Percentiles rank a stretch among this genome's conserved stretches.
These are phyloP conservation scores for Dioctria rufipes DNA, from an alignment of 2,888 invertebrate species.

Conservation along the genomic window DNA sequence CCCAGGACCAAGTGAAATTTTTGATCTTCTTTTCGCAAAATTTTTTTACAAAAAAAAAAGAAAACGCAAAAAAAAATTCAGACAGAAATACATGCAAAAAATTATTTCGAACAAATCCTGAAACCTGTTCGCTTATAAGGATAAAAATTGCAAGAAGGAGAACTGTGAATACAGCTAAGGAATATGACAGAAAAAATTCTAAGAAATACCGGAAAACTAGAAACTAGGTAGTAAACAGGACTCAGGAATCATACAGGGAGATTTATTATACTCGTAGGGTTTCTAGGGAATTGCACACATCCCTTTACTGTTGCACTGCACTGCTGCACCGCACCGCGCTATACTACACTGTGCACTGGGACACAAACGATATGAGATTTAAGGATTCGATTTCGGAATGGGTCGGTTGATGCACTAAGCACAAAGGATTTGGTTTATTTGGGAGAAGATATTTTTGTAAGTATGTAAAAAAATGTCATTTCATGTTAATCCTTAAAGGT, in stretches of 20 bases:
- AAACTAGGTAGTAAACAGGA: conserved; percentile 45
- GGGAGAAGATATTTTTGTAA: conserved; percentile 4
- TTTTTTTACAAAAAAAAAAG: not conserved
- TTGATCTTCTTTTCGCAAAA: conserved; percentile 46
- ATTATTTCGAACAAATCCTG: conserved; percentile 37
- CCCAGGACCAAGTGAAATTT: conserved; percentile 23
- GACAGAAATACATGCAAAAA: not conserved
- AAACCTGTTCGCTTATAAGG: conserved; percentile 5
- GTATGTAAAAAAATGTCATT: conserved; percentile 26
- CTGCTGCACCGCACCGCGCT: too few relatives aligned
- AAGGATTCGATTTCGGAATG: conserved; percentile 47
- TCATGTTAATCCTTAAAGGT: conserved; percentile 42
- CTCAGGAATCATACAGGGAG: conserved; percentile 59
- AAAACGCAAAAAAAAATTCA: too few relatives aligned
- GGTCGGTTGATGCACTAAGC: conserved; percentile 28
- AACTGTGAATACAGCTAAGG: not conserved
- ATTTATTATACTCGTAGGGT: conserved; percentile 60
- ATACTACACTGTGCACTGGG: conserved; percentile 2
- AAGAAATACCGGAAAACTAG: conserved; percentile 53
- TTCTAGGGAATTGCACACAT: conserved; percentile 56
- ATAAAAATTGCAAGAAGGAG: conserved; percentile 1
- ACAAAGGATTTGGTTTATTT: conserved; percentile 29
- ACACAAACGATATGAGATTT: conserved; percentile 32
- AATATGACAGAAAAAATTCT: conserved; percentile 33
- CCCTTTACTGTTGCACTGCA: not conserved